Conservation (phyloP, 2,888 invertebrate species). For the Cryptosula pallasiana region DNA sequence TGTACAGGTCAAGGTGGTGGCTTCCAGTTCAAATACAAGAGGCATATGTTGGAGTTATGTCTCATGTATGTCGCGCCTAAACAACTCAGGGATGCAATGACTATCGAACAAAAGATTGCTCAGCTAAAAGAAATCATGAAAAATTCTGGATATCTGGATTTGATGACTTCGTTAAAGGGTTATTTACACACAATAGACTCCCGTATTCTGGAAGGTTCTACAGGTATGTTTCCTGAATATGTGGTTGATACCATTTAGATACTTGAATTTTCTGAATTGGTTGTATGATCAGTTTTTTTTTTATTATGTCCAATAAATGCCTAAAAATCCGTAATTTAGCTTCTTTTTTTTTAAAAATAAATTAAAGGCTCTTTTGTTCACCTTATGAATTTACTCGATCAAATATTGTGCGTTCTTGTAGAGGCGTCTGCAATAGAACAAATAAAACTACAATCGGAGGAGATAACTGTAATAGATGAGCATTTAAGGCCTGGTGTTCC, state of each 20-base stretch:
- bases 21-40: conserved; percentile 20
- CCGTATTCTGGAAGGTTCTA: neutral
- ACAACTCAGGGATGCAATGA: conserved; percentile 4
- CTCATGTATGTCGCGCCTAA: conserved; percentile 21
- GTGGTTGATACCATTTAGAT: neutral
- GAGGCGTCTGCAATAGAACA: neutral
- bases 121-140: neutral
- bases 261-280: neutral
- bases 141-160: neutral
- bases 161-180: neutral
- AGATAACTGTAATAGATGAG: neutral
- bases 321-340: too few relatives aligned
- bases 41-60: conserved; percentile 21
- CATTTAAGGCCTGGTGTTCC: neutral
- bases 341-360: too few relatives aligned
- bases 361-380: too few relatives aligned
- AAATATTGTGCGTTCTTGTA: too few relatives aligned
- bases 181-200: conserved; percentile 12
- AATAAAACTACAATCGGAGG: neutral
- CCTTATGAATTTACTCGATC: too few relatives aligned
- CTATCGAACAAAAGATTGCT: conserved; percentile 1
- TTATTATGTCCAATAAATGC: neutral
- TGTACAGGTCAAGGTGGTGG: conserved; percentile 4
- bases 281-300: neutral
- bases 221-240: conserved; percentile 9